These are phyloP conservation scores for Drosophila parthenogenetica DNA, from an alignment of 2,888 invertebrate genomes.

Conservation along the genomic window DNA sequence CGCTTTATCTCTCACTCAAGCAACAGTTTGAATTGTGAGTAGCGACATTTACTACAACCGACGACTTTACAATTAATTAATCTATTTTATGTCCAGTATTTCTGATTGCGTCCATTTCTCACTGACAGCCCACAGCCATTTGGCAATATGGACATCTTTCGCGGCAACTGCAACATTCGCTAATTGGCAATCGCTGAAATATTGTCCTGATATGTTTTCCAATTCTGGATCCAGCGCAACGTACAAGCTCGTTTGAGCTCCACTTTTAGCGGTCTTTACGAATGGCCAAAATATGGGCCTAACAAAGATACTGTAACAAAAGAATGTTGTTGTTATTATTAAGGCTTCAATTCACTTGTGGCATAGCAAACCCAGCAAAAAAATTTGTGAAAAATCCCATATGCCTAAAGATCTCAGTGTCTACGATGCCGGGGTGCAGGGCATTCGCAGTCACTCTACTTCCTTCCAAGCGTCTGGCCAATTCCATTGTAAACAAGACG, in stretches of 20 bases:
- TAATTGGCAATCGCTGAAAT: slow-evolving; percentile 88
- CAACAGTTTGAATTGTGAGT: neutral
- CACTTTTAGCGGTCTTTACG: slow-evolving; percentile 80
- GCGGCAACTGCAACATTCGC: slow-evolving; percentile 86
- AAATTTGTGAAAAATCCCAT: slow-evolving; percentile 17
- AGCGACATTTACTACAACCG: neutral
- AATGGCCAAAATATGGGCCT: slow-evolving; percentile 81
- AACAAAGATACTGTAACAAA: slow-evolving; percentile 45
- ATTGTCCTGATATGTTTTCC: slow-evolving; percentile 77
- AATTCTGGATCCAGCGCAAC: slow-evolving; percentile 84
- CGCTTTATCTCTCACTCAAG: neutral
- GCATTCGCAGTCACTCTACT: slow-evolving; percentile 92
- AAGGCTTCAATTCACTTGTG: neutral
- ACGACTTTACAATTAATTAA: neutral
- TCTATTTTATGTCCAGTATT: neutral
- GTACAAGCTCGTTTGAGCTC: slow-evolving; percentile 84
- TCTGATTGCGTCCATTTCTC: slow-evolving; percentile 59
- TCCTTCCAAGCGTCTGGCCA: slow-evolving; percentile 88
- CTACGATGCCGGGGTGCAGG: slow-evolving; percentile 94
- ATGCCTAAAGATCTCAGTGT: slow-evolving; percentile 87
- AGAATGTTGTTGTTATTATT: neutral
- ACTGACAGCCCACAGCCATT: slow-evolving; percentile 87
- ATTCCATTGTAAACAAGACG: slow-evolving; percentile 89
- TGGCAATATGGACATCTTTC: slow-evolving; percentile 86
- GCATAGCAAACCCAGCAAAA: slow-evolving; percentile 13